Conservation (phyloP, 1,140 invertebrate species). For the Tetramorium alpestre region DNA sequence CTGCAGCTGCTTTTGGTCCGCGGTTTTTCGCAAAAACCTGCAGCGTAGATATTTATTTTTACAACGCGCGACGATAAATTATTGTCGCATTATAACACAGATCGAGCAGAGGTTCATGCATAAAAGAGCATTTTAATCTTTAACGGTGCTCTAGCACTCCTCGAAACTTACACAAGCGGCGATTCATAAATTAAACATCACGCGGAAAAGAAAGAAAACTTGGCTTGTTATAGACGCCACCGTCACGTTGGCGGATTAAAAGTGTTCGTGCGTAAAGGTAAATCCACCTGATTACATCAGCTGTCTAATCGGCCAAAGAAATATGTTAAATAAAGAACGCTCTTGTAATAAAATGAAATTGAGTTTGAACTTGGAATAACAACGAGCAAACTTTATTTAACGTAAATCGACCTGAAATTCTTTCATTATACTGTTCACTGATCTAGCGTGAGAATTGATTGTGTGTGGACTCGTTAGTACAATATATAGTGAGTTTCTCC, state of each 20-base stretch:
- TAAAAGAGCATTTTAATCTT: constrained; percentile 34
- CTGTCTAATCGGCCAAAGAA: not conserved
- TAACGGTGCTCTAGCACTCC: not conserved
- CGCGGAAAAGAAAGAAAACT: constrained; percentile 25
- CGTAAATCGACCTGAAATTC: not conserved
- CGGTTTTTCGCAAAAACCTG: not conserved
- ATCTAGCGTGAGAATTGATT: not conserved
- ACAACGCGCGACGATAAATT: not conserved
- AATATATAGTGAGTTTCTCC: not conserved
- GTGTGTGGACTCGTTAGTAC: not conserved
- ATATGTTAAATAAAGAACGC: not conserved
- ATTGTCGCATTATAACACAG: constrained; percentile 5
- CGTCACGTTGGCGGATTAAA: not conserved
- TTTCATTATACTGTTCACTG: not conserved
- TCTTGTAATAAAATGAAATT: not conserved
- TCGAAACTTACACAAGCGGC: constrained; percentile 11
- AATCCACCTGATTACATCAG: not conserved
- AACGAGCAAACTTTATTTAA: not conserved
- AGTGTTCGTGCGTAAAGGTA: constrained; percentile 8
- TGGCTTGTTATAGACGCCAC: not conserved
- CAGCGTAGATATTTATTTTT: constrained; percentile 4
- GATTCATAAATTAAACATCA: constrained; percentile 53
- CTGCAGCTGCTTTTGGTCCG: not conserved
- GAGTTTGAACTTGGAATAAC: not conserved
- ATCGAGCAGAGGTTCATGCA: not conserved